Evolutionary conservation across 92 coral and sea anemone species (phyloP), one percentile per base, ranked within the genome.

Genomic region (Micromussa lordhowensis): DNA sequence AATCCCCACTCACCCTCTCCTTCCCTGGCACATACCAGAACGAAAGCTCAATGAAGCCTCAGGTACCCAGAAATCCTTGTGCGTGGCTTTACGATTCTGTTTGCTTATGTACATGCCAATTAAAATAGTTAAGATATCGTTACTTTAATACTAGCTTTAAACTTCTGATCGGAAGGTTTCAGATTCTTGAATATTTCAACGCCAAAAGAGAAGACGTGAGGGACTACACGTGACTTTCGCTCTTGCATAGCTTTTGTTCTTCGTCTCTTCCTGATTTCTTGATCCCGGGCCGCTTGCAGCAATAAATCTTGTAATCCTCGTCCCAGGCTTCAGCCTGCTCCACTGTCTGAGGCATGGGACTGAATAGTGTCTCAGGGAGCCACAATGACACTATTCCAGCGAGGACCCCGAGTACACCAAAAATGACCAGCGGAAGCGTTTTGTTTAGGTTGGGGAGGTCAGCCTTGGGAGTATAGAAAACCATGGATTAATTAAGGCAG

Each of bases 321-420:
- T 87, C 83, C 94, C 94, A 94, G 26, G 84, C 78, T 69, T 94
- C 96, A 38, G 83, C 91, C 73, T 94, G 94, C 68, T 94, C 94
- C 26, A 94, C 90, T 2, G 96, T 94, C 78, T 94, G 96, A 28
- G 94, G 89, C 91, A 94, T 91, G 74, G 96, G 96, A 64, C 87
- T 72, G 85, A 73, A 89, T 31, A 91, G 89, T 24, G 94, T 94
- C 85, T 91, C 94, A 29, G 96, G 96, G 38, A 94, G 72, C 92
- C 94, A 94, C 34, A 94, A 85, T 61, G 96, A 84, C 80, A 83
- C 6, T 9, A 94, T 78, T 6, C 94, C 93, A n/a, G 94, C 96
- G 2, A 78, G 68, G n/a, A 94, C 59, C 7, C 91, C 93, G 70
- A 86, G 26, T 9, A 91, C 77, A 5, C 94, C 96, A 91, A 94